A percentile compares a stretch with the other conserved stretches of the same genome.
Evolutionary conservation across 2,888 invertebrate genomes (phyloP).

Genomic region (Miltochrista miniata): DNA sequence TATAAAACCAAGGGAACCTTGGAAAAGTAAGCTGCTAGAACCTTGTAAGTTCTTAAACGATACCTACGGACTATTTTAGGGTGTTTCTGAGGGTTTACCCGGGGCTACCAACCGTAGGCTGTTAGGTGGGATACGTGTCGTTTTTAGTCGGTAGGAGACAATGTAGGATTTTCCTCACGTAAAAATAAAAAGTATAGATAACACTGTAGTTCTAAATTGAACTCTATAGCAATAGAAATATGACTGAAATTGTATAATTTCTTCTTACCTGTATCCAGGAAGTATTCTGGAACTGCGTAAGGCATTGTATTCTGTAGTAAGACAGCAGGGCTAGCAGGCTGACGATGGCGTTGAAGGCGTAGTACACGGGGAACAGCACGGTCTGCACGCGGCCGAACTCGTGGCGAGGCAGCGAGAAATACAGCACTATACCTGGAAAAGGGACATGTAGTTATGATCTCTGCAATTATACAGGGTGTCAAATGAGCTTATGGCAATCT

Average conservation of each 20-base stretch:
- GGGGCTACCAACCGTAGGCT: no score
- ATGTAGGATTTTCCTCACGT: no score
- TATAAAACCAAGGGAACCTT: no score
- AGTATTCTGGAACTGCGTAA: conserved; percentile 65
- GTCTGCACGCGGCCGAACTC: conserved; percentile 94
- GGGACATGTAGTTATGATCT: conserved; percentile 27
- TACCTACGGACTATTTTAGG: no score
- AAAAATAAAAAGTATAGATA: no score
- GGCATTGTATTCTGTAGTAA: conserved; percentile 86
- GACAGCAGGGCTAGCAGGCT: conserved; percentile 89
- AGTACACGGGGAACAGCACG: conserved; percentile 93
- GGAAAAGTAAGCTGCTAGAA: no score
- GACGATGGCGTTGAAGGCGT: conserved; percentile 89
- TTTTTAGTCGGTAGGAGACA: no score
- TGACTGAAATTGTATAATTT: background rate
- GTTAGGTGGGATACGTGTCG: no score
- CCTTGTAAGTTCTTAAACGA: no score
- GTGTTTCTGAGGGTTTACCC: no score
- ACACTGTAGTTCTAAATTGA: background rate
- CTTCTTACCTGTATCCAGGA: conserved; percentile 73
- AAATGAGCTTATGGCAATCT: no score
- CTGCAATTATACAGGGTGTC: no score
- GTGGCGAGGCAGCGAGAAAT: conserved; percentile 93
- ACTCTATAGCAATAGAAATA: background rate
- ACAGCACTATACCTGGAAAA: conserved; percentile 89